Conservation (phyloP, 2,113 vertebrate species). For the Pterocles gutturalis region DNA sequence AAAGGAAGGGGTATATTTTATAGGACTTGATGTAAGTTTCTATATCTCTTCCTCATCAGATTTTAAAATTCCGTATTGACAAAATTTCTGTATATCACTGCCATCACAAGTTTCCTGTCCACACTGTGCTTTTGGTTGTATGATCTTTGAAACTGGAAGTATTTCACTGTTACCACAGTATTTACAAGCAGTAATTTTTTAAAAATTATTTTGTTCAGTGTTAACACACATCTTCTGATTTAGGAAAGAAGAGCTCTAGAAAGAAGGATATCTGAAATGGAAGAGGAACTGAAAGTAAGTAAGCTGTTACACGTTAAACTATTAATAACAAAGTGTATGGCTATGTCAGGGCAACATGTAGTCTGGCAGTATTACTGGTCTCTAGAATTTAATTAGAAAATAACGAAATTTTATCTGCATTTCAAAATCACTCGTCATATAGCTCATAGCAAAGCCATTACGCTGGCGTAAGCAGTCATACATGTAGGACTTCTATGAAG, state of each 20-base stretch:
- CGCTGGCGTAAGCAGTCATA: not conserved
- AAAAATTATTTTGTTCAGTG: not conserved
- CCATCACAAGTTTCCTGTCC: constrained; percentile 75
- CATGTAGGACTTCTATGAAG: fast-evolving
- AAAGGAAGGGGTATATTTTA: constrained; percentile 31
- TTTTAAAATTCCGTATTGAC: constrained; percentile 8
- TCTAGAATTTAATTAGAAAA: not conserved
- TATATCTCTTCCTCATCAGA: not conserved
- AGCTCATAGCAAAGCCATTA: not conserved
- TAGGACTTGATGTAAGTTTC: constrained; percentile 16
- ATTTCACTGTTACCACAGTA: constrained; percentile 71
- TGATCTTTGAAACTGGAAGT: constrained; percentile 65
- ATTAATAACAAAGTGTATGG: not conserved
- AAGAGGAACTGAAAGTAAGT: constrained; percentile 99
- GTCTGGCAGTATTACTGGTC: not conserved
- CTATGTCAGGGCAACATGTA: not conserved
- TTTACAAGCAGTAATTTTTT: constrained; percentile 28
- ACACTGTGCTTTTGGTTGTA: constrained; percentile 79
- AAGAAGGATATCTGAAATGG: constrained; percentile 99
- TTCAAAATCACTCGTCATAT: not conserved
- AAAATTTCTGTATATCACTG: constrained; percentile 69
- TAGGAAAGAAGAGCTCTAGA: constrained; percentile 99
- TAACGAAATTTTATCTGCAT: not conserved
- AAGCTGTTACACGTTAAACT: not conserved
- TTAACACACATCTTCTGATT: constrained; percentile 59